Base-by-base conservation (phyloP, 2,888 invertebrate genomes). In the Ecliptopera silaceata region DNA sequence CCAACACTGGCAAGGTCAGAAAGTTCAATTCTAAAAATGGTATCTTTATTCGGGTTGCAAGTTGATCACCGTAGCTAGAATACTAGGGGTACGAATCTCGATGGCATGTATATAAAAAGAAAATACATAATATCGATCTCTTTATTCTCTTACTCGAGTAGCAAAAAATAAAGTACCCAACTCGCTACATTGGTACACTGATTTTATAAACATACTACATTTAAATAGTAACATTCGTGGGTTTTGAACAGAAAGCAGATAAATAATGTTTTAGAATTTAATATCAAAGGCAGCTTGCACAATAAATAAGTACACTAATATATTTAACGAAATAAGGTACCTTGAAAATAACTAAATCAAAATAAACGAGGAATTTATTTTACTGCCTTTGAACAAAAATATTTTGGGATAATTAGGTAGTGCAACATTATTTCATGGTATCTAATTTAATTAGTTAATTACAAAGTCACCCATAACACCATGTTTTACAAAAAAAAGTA, bases 121-220 rank as follows among this genome's bases (percentile, higher is more conserved):
- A 56, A 64, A 55, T 57, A 59, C 54, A 48, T 26, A 8, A 43
- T 51, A 72, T 71, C 70, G 76, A 77, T 77, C 72, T 77, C 64
- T 77, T 72, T 77, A 75, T 75, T 77, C 47, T 66, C 72, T 74
- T 76, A 75, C 66, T 69, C 59, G 70, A 65, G 69, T 70, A 71
- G 67, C 66, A 70, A 70, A 69, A 68, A 62, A 63, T 68, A 62
- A 65, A 56, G 65, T 56, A 60, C 53, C 63, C 54, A 59, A 46
- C 61, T 63, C 56, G 64, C 67, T 65, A 58, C 63, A 69, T 61
- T 57, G 66, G 67, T 64, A 70, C 56, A 60, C 67, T 66, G 65
- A 57, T 65, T 65, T 26, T 67, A 63, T 56, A 66, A 68, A 62
- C 56, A 44, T 56, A 60, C 56, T 63, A 59, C 48, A 50, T 17